Base-by-base conservation (phyloP, 2,888 invertebrate species). In the Tetragonula carbonaria region DNA sequence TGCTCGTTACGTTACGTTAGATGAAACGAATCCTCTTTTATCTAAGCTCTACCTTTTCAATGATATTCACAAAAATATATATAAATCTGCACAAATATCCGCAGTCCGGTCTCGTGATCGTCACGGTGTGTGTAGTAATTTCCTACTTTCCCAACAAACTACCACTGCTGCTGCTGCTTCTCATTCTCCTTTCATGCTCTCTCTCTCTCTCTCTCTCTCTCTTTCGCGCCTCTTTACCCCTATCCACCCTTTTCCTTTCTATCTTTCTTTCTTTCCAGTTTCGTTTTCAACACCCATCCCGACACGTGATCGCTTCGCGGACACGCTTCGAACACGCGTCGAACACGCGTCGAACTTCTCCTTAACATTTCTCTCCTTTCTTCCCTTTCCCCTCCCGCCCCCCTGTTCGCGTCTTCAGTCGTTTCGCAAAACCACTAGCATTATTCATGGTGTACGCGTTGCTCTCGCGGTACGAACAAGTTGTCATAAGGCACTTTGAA, bases 401-500 rank as follows among this genome's bases (percentile, higher is more conserved):
- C n/a, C 45, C 67, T n/a, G 8, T 8, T 8, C 8, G 38, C 38
- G 38, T 38, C 38, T 71, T 70, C 55, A 23, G 74, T 45, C 62
- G 50, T 45, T 55, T 74, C 57, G 70, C 63, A 23, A 75, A 23
- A 75, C 21, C 78, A 23, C 51, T 14, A 28, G 8, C 51, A 11
- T 53, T 28, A 21, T 67, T 62, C 38, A 53, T 62, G 70, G 73
- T 75, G 71, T 73, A 79, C 74, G 62, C 75, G 82, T 79, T 81
- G 82, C 79, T 85, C 81, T 67, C 75, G 84, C 85, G 74, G 83
- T 85, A 81, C 82, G 85, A 81, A 81, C 74, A 85, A 86, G 87
- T 84, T 78, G 90, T 88, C 67, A 80, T 89, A 89, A 89, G 89
- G 89, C 89, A 89, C 89, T 90, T 89, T 89, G 81, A 83, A 81